phyloP scores from a whole-genome alignment of 2,797 vertebrate species.

The Lepus oiostolus region DNA sequence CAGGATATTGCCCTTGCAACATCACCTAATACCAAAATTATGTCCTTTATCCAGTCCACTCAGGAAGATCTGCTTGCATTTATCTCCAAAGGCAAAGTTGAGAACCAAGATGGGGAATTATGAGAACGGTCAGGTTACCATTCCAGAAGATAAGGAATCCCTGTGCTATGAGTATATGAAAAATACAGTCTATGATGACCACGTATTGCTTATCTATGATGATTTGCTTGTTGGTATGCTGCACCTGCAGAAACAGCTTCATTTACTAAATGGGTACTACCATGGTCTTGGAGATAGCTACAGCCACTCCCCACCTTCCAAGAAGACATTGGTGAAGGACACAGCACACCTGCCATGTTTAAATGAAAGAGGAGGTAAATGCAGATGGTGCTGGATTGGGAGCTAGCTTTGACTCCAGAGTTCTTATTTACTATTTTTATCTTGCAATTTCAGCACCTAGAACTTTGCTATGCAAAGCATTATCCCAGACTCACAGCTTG shows the following conservation, averaged over 20 bases:
- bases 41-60: conserved; percentile 92
- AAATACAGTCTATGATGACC: conserved; percentile 92
- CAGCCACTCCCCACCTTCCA: too few species aligned
- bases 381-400: too few species aligned
- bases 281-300: too few species aligned
- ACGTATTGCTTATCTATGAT: conserved; percentile 92
- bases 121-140: conserved; percentile 93
- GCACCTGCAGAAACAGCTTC: conserved; percentile 86
- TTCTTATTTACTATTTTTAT: not conserved
- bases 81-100: conserved; percentile 95
- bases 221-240: conserved; percentile 92
- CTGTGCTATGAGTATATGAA: conserved; percentile 93
- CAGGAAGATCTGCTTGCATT: conserved; percentile 93
- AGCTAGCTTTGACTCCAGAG: too few species aligned
- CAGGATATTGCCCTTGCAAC: conserved; percentile 92
- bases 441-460: not conserved
- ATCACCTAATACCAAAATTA: conserved; percentile 93
- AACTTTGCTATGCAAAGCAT: not conserved
- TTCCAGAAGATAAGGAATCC: conserved; percentile 91
- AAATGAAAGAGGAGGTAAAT: too few species aligned
- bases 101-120: conserved; percentile 94
- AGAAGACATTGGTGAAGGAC: too few species aligned
- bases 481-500: not conserved
- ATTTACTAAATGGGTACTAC: too few species aligned
- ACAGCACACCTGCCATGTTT: too few species aligned